Percentiles rank a stretch among this genome's conserved stretches.
Conservation (phyloP, 2,113 vertebrate species). For the Syrmaticus mikado region DNA sequence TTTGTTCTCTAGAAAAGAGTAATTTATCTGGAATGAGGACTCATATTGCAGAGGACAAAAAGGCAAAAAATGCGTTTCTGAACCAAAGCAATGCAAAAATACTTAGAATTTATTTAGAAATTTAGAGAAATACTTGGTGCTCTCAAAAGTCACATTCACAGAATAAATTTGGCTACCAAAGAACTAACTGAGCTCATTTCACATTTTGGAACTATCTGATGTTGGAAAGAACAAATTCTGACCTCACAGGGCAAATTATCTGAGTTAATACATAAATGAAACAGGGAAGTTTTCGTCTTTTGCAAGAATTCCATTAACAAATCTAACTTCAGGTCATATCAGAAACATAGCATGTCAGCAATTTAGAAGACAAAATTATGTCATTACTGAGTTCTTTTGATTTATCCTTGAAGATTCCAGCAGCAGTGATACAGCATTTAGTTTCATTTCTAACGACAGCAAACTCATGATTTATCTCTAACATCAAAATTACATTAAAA, state of each 20-base stretch:
- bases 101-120: neutral
- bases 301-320: neutral
- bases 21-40: neutral
- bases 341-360: neutral
- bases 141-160: neutral
- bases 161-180: neutral
- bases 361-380: neutral
- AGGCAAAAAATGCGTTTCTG: neutral
- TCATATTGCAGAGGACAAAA: neutral
- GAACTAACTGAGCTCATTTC: neutral
- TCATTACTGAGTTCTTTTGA: neutral
- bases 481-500: neutral
- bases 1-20: neutral
- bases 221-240: neutral
- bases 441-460: neutral
- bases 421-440: neutral
- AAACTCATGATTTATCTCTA: constrained; percentile 2
- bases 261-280: neutral
- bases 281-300: neutral
- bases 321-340: neutral
- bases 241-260: neutral
- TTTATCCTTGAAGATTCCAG: neutral
- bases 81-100: neutral
- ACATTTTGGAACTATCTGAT: neutral
- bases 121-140: neutral